Conservation (phyloP, 2,888 invertebrate genomes). For the Brenthis hecate region DNA sequence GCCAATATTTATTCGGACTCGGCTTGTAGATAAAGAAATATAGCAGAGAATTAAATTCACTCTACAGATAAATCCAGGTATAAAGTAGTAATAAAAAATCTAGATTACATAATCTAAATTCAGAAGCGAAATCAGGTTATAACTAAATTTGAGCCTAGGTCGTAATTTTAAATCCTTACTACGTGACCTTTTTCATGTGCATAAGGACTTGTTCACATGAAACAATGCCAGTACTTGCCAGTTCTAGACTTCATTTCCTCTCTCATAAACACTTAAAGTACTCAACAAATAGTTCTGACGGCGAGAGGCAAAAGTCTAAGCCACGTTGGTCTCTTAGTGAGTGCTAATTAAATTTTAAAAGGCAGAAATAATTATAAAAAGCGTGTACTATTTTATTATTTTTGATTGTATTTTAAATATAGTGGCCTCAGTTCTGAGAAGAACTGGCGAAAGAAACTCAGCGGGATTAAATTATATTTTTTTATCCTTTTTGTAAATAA, state of each 20-base stretch:
- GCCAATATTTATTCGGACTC: too few relatives aligned
- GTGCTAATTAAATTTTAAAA: conserved; percentile 20
- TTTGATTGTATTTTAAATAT: background rate
- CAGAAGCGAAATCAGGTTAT: background rate
- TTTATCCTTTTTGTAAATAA: too few relatives aligned
- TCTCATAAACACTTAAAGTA: conserved; percentile 28
- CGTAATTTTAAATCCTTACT: conserved; percentile 25
- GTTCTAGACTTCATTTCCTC: conserved; percentile 32
- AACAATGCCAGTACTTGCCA: conserved; percentile 36
- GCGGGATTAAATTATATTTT: too few relatives aligned
- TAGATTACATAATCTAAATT: too few relatives aligned
- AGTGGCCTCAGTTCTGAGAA: too few relatives aligned
- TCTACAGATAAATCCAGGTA: too few relatives aligned
- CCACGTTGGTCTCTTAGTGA: conserved; percentile 25
- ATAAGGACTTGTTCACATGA: conserved; percentile 36
- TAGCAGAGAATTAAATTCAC: too few relatives aligned
- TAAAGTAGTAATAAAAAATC: too few relatives aligned
- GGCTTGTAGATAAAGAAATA: too few relatives aligned
- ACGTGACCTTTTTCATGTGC: conserved; percentile 32
- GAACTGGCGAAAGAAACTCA: too few relatives aligned
- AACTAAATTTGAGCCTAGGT: conserved; percentile 13
- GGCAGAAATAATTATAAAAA: conserved; percentile 8
- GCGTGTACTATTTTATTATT: conserved; percentile 1
- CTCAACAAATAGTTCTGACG: conserved; percentile 26
- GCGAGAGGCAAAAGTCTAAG: conserved; percentile 19